A percentile compares a stretch with the other conserved stretches of the same genome.
These are phyloP conservation scores for Acanthopagrus latus DNA, from an alignment of 2,797 vertebrate species.

Conservation along the genomic window DNA sequence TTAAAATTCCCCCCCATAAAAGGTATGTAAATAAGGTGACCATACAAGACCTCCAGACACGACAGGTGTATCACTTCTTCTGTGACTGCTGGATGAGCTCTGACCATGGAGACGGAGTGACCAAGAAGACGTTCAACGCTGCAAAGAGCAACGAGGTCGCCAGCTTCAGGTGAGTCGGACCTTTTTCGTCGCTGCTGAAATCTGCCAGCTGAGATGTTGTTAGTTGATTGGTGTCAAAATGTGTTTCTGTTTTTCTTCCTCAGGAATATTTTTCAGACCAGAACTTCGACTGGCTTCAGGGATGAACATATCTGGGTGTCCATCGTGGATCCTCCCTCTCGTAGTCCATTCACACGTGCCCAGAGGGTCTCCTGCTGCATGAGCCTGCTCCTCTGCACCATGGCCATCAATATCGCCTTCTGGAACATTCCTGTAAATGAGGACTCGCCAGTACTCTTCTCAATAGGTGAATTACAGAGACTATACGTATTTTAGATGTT, in stretches of 20 bases:
- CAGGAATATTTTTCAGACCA: constrained; percentile 88
- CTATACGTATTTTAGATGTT: constrained; percentile 1
- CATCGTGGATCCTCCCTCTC: constrained; percentile 85
- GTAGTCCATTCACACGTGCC: constrained; percentile 87
- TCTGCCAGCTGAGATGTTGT: not conserved
- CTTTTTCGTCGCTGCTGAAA: not conserved
- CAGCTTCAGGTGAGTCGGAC: constrained; percentile 84
- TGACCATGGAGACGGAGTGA: constrained; percentile 76
- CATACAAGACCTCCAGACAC: constrained; percentile 85
- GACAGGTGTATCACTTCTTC: constrained; percentile 83
- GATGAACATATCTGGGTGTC: constrained; percentile 92
- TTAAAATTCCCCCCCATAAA: not conserved
- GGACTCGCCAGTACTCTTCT: constrained; percentile 78
- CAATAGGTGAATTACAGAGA: constrained; percentile 75
- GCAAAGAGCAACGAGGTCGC: constrained; percentile 86
- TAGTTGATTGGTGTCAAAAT: not conserved
- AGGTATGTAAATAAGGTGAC: constrained; percentile 87
- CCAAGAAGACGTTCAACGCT: constrained; percentile 84
- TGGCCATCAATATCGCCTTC: constrained; percentile 91
- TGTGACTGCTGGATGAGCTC: constrained; percentile 86
- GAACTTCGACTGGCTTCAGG: constrained; percentile 86
- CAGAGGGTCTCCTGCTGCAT: constrained; percentile 90
- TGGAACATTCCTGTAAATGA: constrained; percentile 84
- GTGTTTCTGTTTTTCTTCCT: constrained; percentile 7
- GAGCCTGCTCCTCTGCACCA: constrained; percentile 89